Base-by-base conservation (phyloP, 1,140 invertebrate genomes). In the Harlomillsia oculata region DNA sequence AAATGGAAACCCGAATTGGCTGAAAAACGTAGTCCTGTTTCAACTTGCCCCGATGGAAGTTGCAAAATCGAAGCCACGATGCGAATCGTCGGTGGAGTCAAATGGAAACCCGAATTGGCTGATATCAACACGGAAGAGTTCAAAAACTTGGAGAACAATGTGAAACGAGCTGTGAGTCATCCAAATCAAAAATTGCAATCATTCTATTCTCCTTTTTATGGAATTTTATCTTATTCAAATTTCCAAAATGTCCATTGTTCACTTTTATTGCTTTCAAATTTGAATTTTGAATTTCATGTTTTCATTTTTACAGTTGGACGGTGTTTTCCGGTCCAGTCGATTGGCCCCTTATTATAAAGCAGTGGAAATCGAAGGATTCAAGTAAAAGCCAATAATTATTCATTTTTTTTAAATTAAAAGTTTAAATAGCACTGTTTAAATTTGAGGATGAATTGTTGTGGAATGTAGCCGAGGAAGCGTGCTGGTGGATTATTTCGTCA, bases 401-500 rank as follows among this genome's bases (percentile, higher is more conserved):
- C n/a, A n/a, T n/a, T n/a, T n/a, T n/a, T n/a, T n/a, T n/a, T n/a
- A n/a, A n/a, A n/a, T n/a, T n/a, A n/a, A n/a, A n/a, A n/a, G n/a
- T n/a, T n/a, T n/a, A n/a, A n/a, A n/a, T n/a, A n/a, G n/a, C n/a
- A n/a, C n/a, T n/a, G n/a, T n/a, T n/a, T n/a, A n/a, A n/a, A n/a
- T n/a, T n/a, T n/a, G n/a, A n/a, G n/a, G n/a, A n/a, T n/a, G n/a
- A n/a, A n/a, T 5, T 45, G 25, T 49, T 14, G 21, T 20, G 14
- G 8, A 32, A 36, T 55, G 14, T 65, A 82, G 83, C 69, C 76
- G 83, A 69, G 87, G 87, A 54, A 89, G 86, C 62, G 82, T 91
- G n/a, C 70, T 92, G 11, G 89, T 89, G 1, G 88, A 91, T 69
- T 92, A 89, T 68, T 84, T 89, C 60, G 81, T 92, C 4, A 84